Base-by-base conservation (phyloP, 2,888 invertebrate genomes). In the Philhelius pedissequus region DNA sequence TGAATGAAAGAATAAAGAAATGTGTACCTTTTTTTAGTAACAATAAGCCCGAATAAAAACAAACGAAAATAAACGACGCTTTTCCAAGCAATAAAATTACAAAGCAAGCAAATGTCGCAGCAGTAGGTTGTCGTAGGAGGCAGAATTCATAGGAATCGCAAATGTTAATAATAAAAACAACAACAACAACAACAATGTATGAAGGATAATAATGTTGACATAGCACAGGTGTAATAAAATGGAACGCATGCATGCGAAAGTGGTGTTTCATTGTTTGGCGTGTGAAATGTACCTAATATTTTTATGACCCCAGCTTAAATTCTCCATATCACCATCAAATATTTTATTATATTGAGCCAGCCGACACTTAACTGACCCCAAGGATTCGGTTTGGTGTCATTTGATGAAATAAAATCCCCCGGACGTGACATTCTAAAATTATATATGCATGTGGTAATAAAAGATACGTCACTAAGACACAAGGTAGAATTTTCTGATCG, bases 11-110 rank as follows among this genome's bases (percentile, higher is more conserved):
- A 82, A 78, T 75, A 66, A 80, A 66, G 75, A 75, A 84, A 71
- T 74, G 74, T 80, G 79, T 79, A 64, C 62, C 50, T 58, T 62
- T 64, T n/a, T 79, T 83, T 68, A 64, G 45, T 80, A 30, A 62
- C 43, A 43, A 62, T 60, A 75, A 79, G 75, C 60, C 79, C 22
- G 45, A 75, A 80, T 70, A 84, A 75, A 83, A 52, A 54, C 75
- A 84, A 84, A 80, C 84, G 70, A 84, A 83, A 50, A 75, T 66
- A 80, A 84, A 80, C 70, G 84, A 84, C 70, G 74, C 75, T 75
- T 84, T 81, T 84, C 84, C 70, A 70, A 71, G 80, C 80, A 79
- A 84, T 84, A 84, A 84, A 84, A 84, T 84, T 84, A 80, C 75
- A 83, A 74, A 50, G 73, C 79, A 79, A 83, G 62, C 56, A 83